A percentile compares a stretch with the other conserved stretches of the same genome.
Evolutionary conservation across 2,888 invertebrate species (phyloP).

Genomic region (Lottia gigantea): DNA sequence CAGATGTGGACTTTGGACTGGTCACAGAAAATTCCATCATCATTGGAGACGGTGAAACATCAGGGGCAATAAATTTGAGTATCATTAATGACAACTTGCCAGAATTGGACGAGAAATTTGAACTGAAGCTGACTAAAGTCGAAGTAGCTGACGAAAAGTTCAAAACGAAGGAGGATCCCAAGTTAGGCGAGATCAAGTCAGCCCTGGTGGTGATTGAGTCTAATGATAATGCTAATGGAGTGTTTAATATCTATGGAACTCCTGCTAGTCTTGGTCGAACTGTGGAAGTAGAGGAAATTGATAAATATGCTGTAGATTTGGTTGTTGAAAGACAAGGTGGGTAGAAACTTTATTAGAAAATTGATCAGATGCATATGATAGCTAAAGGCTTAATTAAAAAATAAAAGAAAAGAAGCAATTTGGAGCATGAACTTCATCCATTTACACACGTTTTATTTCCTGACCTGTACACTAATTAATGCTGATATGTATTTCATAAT

Average conservation of each 20-base stretch:
- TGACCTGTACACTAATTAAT: too few species aligned
- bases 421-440: too few species aligned
- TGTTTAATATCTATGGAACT: constrained; percentile 53
- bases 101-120: constrained; percentile 61
- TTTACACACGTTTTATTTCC: too few species aligned
- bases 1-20: constrained; percentile 53
- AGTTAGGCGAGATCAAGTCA: constrained; percentile 41
- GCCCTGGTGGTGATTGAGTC: constrained; percentile 52
- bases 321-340: constrained; percentile 62
- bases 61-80: constrained; percentile 48
- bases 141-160: constrained; percentile 44
- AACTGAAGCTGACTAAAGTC: constrained; percentile 44
- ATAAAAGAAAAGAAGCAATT: too few species aligned
- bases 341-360: neutral
- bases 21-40: constrained; percentile 47
- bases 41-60: constrained; percentile 49
- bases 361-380: too few species aligned
- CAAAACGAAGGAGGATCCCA: constrained; percentile 48
- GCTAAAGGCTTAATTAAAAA: too few species aligned
- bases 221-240: constrained; percentile 65
- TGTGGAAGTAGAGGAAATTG: constrained; percentile 58
- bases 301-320: constrained; percentile 59
- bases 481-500: too few species aligned
- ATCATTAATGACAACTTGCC: constrained; percentile 58
- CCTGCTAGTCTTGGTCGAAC: constrained; percentile 34